Evolutionary conservation across 2,113 vertebrate genomes (phyloP).

Genomic region (Platycercus adscitus): DNA sequence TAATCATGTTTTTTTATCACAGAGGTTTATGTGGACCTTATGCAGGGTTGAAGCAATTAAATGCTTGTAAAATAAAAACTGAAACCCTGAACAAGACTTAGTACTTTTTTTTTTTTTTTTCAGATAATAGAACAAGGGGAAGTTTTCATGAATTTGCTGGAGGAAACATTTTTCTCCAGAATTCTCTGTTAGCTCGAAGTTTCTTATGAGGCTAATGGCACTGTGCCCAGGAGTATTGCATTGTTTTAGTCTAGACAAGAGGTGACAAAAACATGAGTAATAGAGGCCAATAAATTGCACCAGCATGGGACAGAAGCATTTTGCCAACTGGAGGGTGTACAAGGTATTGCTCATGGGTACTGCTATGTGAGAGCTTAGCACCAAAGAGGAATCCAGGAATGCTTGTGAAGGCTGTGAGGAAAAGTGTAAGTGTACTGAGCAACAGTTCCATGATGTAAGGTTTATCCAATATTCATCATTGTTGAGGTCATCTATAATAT

Average conservation of each 20-base stretch:
- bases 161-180: neutral
- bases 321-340: neutral
- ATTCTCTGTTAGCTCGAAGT: neutral
- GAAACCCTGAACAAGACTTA: neutral
- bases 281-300: neutral
- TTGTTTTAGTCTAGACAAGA: constrained; percentile 41
- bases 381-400: neutral
- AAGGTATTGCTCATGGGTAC: neutral
- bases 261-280: constrained; percentile 6
- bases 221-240: neutral
- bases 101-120: neutral
- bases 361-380: neutral
- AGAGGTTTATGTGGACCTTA: neutral
- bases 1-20: neutral
- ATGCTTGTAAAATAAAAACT: neutral
- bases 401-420: neutral
- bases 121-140: neutral
- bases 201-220: neutral
- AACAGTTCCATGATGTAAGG: neutral
- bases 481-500: neutral
- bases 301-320: neutral
- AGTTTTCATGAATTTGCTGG: neutral
- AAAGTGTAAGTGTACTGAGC: neutral
- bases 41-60: neutral
- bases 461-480: neutral